Base-by-base conservation (phyloP, 2,888 invertebrate genomes). In the Chrysotoxum bicinctum region DNA sequence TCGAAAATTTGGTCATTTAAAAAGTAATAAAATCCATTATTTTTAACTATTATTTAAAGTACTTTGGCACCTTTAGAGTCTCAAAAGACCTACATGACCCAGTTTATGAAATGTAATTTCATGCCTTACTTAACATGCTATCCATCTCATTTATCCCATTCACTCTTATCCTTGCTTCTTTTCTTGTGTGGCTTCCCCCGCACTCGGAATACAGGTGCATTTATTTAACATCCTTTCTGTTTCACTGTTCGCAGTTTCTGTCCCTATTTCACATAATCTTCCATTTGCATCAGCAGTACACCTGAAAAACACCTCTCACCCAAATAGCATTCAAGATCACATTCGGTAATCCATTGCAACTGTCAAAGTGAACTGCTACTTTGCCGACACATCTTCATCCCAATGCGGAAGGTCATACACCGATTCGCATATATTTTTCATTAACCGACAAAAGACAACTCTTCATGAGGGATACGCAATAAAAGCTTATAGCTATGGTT, bases 241-340 rank as follows among this genome's bases (percentile, higher is more conserved):
- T 56, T 56, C 1, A 6, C 1, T 14, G 12, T 9, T 30, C 37
- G 16, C 30, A 58, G 56, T 43, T 70, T 64, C 62, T 70, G 56
- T 54, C 43, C 54, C 35, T 2, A 21, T 21, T 19, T 1, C 12
- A 52, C 30, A 54, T 14, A 58, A 43, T 32, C 23, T 40, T 48
- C 19, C 16, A 32, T 58, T 50, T 32, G 52, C 35, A 48, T n/a
- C 26, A 26, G 43, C n/a, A 26, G 14, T 70, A 70, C 62, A 64
- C 43, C 16, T n/a, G 56, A 58, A 70, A 81, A 77, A 82, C 72
- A 68, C 60, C 82, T 82, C 66, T 82, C 82, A 77, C 77, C 21
- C 16, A 62, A 48, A 6, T 21, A 30, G 14, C 19, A 21, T 43
- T 19, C 40, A 52, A 26, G 48, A 37, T 30, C 56, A 16, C 19